Conservation (phyloP, 2,113 vertebrate species). For the Ariopsis seemanni region DNA sequence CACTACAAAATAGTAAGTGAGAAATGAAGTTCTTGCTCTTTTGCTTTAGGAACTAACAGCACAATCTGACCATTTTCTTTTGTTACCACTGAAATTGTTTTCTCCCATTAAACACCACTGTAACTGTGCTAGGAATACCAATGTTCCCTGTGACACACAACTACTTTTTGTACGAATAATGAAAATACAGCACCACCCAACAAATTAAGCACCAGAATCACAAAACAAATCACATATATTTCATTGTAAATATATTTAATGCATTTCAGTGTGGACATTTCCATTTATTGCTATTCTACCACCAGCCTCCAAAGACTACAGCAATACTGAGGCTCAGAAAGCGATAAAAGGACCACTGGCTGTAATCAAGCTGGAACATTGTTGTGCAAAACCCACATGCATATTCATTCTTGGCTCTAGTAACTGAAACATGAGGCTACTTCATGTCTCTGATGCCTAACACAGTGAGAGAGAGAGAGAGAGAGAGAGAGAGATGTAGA, state of each 20-base stretch:
- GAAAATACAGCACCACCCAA: no score
- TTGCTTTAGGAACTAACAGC: no score
- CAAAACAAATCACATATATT: not conserved
- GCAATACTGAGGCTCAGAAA: not conserved
- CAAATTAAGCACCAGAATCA: not conserved
- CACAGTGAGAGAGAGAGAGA: not conserved
- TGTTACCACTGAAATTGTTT: no score
- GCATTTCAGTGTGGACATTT: not conserved
- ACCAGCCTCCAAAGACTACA: not conserved
- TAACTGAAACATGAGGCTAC: not conserved
- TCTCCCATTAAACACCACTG: not conserved
- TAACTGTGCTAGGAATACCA: not conserved
- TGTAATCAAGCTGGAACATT: not conserved
- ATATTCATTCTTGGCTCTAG: constrained; percentile 12
- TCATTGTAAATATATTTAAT: not conserved
- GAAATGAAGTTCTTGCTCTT: no score
- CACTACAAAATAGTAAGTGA: no score
- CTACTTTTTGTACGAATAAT: not conserved
- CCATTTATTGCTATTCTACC: not conserved
- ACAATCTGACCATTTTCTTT: no score
- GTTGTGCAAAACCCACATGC: constrained; percentile 2
- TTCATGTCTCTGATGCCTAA: constrained; percentile 2
- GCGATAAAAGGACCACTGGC: not conserved
- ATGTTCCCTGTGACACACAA: not conserved
- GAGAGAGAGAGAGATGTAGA: constrained; percentile 15